phyloP scores from a whole-genome alignment of 2,797 vertebrate species.

The Euphonia xanthogaster region DNA sequence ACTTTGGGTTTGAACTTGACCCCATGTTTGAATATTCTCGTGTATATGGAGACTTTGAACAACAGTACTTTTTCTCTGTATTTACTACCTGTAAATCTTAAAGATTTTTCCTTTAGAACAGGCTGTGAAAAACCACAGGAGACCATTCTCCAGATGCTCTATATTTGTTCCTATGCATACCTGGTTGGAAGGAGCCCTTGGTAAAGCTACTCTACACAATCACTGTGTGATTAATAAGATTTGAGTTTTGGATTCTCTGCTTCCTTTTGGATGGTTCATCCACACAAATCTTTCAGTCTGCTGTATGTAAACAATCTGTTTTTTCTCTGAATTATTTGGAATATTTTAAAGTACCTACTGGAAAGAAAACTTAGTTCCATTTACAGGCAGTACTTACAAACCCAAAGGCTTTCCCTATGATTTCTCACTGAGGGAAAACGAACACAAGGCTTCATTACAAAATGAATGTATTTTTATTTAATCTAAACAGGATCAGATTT shows the following conservation, averaged over 20 bases:
- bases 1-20: neutral
- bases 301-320: neutral
- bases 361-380: neutral
- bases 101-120: neutral
- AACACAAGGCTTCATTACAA: neutral
- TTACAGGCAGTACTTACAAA: neutral
- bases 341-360: neutral
- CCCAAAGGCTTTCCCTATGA: neutral
- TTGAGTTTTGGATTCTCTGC: neutral
- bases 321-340: neutral
- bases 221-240: neutral
- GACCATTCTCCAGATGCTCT: neutral
- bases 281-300: neutral
- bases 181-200: neutral
- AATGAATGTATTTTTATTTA: neutral
- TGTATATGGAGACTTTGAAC: neutral
- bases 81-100: neutral
- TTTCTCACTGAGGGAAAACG: neutral
- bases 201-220: neutral
- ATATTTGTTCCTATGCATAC: neutral
- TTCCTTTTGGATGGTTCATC: neutral
- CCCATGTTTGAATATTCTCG: neutral
- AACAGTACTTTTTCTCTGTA: neutral
- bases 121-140: neutral
- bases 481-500: neutral